Conservation (phyloP, 2,797 vertebrate genomes). For the Myotis findleyi region DNA sequence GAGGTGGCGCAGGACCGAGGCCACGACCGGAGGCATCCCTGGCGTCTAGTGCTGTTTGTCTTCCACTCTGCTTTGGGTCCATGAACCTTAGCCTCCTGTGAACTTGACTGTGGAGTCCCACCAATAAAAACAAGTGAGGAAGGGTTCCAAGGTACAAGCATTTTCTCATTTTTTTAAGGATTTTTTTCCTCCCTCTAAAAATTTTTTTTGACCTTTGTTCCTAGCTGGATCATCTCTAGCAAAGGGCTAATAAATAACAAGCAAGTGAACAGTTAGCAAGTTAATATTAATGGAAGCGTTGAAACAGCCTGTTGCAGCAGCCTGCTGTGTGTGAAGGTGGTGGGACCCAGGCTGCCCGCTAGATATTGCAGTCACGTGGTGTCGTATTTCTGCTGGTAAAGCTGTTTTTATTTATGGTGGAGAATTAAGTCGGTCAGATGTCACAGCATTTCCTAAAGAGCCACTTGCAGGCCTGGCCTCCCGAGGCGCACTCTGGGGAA, state of each 20-base stretch:
- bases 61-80: background rate
- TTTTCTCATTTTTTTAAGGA: background rate
- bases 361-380: fast-evolving
- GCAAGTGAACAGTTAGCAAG: background rate
- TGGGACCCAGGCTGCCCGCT: background rate
- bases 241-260: background rate
- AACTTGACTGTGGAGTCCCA: too few species aligned
- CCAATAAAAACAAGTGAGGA: background rate
- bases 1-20: too few species aligned
- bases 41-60: background rate
- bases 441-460: background rate
- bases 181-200: background rate
- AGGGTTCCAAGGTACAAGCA: background rate
- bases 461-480: fast-evolving
- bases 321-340: fast-evolving
- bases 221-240: background rate
- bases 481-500: background rate
- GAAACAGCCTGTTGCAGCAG: background rate
- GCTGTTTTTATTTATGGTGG: background rate
- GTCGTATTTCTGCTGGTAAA: background rate
- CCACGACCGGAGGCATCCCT: background rate
- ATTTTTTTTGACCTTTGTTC: background rate
- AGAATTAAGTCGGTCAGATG: background rate
- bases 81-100: background rate
- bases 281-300: background rate